Base-by-base conservation (phyloP, 1,140 invertebrate species). In the Ceratosolen solmsi region DNA sequence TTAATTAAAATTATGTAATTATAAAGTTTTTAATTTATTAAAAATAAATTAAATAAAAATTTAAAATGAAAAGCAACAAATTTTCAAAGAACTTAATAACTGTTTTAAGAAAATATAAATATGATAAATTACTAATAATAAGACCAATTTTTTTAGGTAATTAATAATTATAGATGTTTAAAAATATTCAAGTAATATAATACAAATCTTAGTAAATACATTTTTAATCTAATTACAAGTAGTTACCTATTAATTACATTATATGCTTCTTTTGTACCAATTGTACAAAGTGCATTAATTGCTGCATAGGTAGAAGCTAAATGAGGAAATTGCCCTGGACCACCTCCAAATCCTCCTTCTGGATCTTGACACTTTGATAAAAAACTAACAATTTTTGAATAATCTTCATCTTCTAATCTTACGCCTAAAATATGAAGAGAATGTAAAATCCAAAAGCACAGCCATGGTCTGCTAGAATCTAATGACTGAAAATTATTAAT, bases 291-390 rank as follows among this genome's bases (percentile, higher is more conserved):
- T 13, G 97, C 95, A 93, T 97, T 98, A 0, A 99, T 95, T 82
- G 98, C 98, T 70, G 98, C 99, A 93, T 99, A 99, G 8, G 98
- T 99, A 46, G 98, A 95, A 1, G 98, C 99, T 73, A 99, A 92
- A 92, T 99, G 99, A 38, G 98, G 92, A 87, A 94, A 92, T 90
- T 99, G 98, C 4, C 94, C 94, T 0, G 98, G 98, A 25, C 98
- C 98, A 84, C 98, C 98, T 70, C 96, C 97, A 94, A 98, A 99
- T 8, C 98, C 98, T 41, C 98, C 98, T 82, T 94, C 92, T 9
- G 94, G 93, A 87, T 94, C 92, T 86, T 98, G 97, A 89, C 97
- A 98, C 86, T 94, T 93, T 76, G 87, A 85, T 58, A 97, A 89
- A 90, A 97, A 97, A 33, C 93, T 86, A 30, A 94, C 94, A 83